These are phyloP conservation scores for Trididemnum miniatum DNA, from an alignment of 23 tunicate genomes.

Conservation along the genomic window DNA sequence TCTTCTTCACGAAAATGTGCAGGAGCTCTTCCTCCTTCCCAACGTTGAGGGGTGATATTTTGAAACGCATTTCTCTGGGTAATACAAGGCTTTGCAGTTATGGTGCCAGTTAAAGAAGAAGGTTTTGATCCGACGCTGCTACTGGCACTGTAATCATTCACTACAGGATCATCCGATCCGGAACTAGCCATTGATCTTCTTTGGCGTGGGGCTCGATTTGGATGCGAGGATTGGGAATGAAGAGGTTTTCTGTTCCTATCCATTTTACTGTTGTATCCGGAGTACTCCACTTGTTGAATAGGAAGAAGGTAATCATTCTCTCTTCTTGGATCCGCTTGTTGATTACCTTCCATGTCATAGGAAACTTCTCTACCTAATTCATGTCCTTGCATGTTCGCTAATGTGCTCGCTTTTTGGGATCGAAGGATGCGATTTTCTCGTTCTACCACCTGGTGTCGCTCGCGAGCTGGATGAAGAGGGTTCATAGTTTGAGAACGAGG, in stretches of 20 bases:
- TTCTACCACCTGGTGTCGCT: background rate
- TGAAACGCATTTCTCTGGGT: background rate
- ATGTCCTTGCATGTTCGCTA: slow-evolving; percentile 15
- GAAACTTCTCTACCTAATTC: background rate
- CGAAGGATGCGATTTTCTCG: slow-evolving; percentile 3
- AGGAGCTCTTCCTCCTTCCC: background rate
- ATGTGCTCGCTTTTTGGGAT: slow-evolving; percentile 36
- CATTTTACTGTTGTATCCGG: background rate
- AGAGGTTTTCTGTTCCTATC: background rate
- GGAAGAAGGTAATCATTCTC: slow-evolving; percentile 1
- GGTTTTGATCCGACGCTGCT: slow-evolving; percentile 76
- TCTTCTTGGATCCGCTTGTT: background rate
- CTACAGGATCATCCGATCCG: slow-evolving; percentile 88
- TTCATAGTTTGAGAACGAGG: slow-evolving; percentile 52
- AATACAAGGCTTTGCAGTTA: slow-evolving; percentile 5
- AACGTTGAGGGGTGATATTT: background rate
- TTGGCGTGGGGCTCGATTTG: background rate
- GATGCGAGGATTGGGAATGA: background rate
- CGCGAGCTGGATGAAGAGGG: slow-evolving; percentile 4
- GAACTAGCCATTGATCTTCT: slow-evolving; percentile 62
- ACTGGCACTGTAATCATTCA: slow-evolving; percentile 78
- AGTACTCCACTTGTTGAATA: background rate
- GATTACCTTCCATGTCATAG: background rate
- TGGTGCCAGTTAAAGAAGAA: slow-evolving; percentile 33
- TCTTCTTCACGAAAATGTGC: background rate